Evolutionary conservation across 2,888 invertebrate genomes (phyloP).

Genomic region (Miltochrista miniata): DNA sequence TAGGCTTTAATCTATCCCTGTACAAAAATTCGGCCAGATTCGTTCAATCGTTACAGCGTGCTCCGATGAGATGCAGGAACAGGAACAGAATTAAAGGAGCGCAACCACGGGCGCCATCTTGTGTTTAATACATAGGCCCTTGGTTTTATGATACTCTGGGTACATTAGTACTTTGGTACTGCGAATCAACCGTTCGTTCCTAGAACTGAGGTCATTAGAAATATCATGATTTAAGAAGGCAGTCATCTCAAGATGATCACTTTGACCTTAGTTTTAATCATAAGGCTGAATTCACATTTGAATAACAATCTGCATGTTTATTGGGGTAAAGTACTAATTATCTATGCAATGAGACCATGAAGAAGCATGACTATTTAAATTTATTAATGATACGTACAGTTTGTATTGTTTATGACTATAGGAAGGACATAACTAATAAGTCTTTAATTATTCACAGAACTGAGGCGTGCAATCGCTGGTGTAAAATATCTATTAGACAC

Average conservation of each 20-base stretch:
- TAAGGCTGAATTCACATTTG: conserved; percentile 43
- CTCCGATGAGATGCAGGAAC: too few species aligned
- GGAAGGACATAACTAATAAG: conserved; percentile 3
- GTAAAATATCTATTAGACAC: too few species aligned
- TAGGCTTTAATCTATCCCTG: too few species aligned
- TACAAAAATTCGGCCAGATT: too few species aligned
- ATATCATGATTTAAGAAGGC: neutral
- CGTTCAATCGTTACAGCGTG: too few species aligned
- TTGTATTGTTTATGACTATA: conserved; percentile 29
- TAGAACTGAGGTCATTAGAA: neutral
- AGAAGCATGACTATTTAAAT: conserved; percentile 33
- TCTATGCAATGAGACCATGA: conserved; percentile 37
- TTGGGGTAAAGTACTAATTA: conserved; percentile 39
- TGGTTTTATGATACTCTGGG: too few species aligned
- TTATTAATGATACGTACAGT: conserved; percentile 36
- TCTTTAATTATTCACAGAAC: neutral
- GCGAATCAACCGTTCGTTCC: neutral
- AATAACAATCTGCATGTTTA: conserved; percentile 50
- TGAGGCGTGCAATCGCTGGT: too few species aligned
- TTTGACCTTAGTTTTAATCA: conserved; percentile 43
- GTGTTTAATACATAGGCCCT: too few species aligned
- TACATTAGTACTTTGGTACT: too few species aligned
- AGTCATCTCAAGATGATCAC: conserved; percentile 25
- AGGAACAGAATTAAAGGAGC: too few species aligned
- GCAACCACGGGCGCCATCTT: too few species aligned